Evolutionary conservation across 1,140 invertebrate genomes (phyloP).

Genomic region (Drosophila bocqueti): DNA sequence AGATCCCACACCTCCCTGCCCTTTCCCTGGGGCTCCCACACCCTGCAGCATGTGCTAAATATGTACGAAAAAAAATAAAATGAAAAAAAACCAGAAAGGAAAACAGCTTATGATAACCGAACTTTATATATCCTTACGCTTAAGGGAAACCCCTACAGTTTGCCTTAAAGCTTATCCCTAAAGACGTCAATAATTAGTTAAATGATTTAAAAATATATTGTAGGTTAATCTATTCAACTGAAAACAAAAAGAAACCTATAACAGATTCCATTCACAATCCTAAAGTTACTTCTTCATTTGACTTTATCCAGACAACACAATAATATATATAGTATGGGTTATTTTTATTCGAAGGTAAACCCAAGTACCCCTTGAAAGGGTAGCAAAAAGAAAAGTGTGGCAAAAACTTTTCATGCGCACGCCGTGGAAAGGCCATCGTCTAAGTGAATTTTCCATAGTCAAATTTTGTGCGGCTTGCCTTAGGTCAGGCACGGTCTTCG

Average conservation of each 20-base stretch:
- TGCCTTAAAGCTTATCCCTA: background rate
- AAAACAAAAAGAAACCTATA: too few relatives aligned
- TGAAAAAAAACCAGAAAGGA: conserved; percentile 3
- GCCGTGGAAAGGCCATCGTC: conserved; percentile 67
- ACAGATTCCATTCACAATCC: background rate
- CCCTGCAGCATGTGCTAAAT: conserved; percentile 63
- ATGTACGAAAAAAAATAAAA: conserved; percentile 41
- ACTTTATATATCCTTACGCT: conserved; percentile 3
- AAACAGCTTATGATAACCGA: conserved; percentile 5
- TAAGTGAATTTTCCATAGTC: conserved; percentile 78
- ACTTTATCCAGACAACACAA: background rate
- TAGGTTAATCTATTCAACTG: background rate
- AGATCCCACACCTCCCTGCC: conserved; percentile 1
- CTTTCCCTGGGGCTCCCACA: conserved; percentile 13
- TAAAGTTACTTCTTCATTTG: background rate
- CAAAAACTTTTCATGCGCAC: conserved; percentile 63
- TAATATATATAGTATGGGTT: too few relatives aligned
- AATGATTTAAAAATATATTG: background rate
- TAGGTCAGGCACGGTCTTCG: conserved; percentile 66
- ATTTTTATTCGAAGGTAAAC: too few relatives aligned
- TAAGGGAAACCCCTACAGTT: background rate
- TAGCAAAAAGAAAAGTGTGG: conserved; percentile 33
- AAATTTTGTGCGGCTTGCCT: conserved; percentile 76
- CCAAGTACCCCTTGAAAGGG: background rate
- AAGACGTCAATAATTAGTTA: background rate